Evolutionary conservation across 2,797 vertebrate species (phyloP).

Genomic region (Silurus aristotelis): DNA sequence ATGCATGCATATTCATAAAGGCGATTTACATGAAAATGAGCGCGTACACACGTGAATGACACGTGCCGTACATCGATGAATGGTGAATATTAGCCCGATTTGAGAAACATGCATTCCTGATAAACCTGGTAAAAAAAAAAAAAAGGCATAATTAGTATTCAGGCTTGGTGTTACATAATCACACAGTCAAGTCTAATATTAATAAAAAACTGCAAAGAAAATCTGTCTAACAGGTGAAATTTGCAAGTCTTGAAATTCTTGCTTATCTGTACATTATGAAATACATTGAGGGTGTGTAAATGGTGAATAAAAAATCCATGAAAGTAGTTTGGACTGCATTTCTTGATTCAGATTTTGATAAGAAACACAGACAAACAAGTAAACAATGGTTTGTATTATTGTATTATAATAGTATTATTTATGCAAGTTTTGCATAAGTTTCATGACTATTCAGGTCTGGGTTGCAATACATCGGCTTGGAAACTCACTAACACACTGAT

Average conservation of each 20-base stretch:
- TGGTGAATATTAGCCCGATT: neutral
- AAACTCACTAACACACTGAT: neutral
- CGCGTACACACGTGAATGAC: neutral
- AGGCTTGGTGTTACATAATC: neutral
- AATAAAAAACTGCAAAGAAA: neutral
- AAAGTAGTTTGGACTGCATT: neutral
- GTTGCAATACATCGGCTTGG: neutral
- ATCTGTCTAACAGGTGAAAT: neutral
- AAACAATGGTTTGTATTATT: neutral
- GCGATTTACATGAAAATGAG: neutral
- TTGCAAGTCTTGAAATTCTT: neutral
- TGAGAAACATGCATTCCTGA: neutral
- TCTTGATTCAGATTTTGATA: neutral
- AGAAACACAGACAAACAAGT: neutral
- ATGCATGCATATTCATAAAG: constrained; percentile 1
- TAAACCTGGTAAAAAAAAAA: neutral
- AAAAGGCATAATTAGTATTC: neutral
- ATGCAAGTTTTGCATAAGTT: neutral
- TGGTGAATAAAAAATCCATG: neutral
- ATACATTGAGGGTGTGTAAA: neutral
- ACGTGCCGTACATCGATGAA: no score
- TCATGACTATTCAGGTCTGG: neutral
- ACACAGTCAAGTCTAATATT: neutral
- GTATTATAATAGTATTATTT: neutral
- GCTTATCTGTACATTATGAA: neutral